These are phyloP conservation scores for Triplophysa tibetana DNA, from an alignment of 2,113 vertebrate genomes.

Conservation along the genomic window DNA sequence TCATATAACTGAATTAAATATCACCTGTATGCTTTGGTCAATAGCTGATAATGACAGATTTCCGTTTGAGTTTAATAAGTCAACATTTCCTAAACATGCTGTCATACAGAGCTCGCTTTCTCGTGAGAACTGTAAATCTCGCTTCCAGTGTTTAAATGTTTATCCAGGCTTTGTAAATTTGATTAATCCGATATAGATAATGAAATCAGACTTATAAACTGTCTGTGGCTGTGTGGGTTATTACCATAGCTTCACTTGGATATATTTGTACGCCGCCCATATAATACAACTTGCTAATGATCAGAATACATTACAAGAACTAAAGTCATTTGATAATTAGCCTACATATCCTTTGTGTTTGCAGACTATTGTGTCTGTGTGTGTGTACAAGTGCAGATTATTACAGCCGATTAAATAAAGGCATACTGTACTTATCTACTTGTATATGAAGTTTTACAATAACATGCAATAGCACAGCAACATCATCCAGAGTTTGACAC, in stretches of 20 bases:
- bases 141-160: conserved; percentile 31
- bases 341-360: conserved; percentile 12
- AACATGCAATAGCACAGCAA: conserved; percentile 2
- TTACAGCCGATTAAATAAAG: conserved; percentile 17
- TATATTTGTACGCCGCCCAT: background rate
- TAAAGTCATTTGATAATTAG: conserved; percentile 39
- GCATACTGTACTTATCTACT: background rate
- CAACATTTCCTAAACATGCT: background rate
- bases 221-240: conserved; percentile 23
- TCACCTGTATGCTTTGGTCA: background rate
- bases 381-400: conserved; percentile 15
- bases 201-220: conserved; percentile 39
- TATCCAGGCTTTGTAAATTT: conserved; percentile 31
- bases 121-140: conserved; percentile 25
- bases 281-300: conserved; percentile 8
- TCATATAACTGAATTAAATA: background rate
- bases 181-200: conserved; percentile 40
- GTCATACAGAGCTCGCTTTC: background rate
- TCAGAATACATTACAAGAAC: conserved; percentile 35
- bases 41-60: background rate
- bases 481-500: background rate
- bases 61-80: background rate
- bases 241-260: background rate
- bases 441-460: background rate
- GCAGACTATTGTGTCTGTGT: conserved; percentile 15